Base-by-base conservation (phyloP, 2,888 invertebrate genomes). In the Papilio elwesi region DNA sequence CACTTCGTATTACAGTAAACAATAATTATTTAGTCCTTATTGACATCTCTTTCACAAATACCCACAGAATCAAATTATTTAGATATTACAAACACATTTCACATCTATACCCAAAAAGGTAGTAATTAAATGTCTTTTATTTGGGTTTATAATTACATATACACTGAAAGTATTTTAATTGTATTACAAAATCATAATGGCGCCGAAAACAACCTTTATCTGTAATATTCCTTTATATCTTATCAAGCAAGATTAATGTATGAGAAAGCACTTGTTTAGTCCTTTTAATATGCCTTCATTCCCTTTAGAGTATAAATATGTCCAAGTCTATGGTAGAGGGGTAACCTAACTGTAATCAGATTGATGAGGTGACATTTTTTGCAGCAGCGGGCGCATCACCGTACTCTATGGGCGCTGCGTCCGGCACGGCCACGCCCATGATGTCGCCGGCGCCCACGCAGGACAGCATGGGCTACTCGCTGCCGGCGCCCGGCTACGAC, bases 361-460 rank as follows among this genome's bases (percentile, higher is more conserved):
- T 71, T 66, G 70, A 65, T 70, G 64, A 70, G 48, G 59, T 67
- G 63, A 71, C 69, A 69, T 48, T 68, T 48, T 38, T 65, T 76
- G 66, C 90, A 91, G 94, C 94, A 92, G 94, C 95, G 94, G 96
- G 96, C 90, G 97, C 97, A 80, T 97, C 97, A 78, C 97, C 97
- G 80, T 97, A 97, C 94, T 97, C 97, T 80, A 96, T 97, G 97
- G 97, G 97, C 81, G 97, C 96, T 79, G 97, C 97, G 79, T 97
- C 97, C 83, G 98, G 98, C 83, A 97, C 98, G 74, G 97, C 98
- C 75, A 98, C 98, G 81, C 98, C 98, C 73, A 97, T 98, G 97
- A 98, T 98, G 98, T 98, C 98, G 74, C 98, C 98, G 80, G 98
- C 98, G 84, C 97, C 97, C 75, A 96, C 97, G 74, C 98, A 98